These are phyloP conservation scores for Maylandia zebra DNA, from an alignment of 2,113 vertebrate genomes.

Conservation along the genomic window DNA sequence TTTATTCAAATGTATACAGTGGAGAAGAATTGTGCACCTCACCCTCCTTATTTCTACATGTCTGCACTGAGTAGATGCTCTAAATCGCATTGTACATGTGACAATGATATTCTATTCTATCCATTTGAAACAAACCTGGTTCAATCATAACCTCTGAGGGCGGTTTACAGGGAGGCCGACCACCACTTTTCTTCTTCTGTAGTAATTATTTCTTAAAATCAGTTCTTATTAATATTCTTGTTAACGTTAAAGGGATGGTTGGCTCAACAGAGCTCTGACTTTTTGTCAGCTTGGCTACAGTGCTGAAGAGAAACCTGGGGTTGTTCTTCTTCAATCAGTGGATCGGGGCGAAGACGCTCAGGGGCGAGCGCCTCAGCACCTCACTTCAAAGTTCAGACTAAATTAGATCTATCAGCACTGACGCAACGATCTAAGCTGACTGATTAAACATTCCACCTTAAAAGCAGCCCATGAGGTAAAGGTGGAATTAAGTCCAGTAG, in stretches of 20 bases:
- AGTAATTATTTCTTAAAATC: background rate
- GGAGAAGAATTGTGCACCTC: background rate
- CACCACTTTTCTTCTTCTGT: background rate
- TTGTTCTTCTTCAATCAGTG: background rate
- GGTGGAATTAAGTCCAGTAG: background rate
- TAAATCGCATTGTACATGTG: fast-evolving
- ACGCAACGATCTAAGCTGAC: background rate
- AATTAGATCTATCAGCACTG: background rate
- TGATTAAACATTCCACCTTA: background rate
- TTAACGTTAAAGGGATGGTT: background rate
- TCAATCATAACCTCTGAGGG: background rate
- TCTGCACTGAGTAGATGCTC: background rate
- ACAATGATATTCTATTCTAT: background rate
- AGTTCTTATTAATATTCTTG: background rate
- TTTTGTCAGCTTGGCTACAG: background rate
- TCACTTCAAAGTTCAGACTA: background rate
- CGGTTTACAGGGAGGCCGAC: background rate
- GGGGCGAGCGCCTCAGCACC: background rate
- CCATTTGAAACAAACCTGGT: background rate
- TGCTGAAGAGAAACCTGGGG: background rate
- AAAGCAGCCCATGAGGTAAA: background rate
- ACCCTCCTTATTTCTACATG: background rate
- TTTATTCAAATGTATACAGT: background rate
- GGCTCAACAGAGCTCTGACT: background rate
- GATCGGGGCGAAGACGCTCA: background rate